These are phyloP conservation scores for Malachius bipustulatus DNA, from an alignment of 2,888 invertebrate genomes.

Conservation along the genomic window DNA sequence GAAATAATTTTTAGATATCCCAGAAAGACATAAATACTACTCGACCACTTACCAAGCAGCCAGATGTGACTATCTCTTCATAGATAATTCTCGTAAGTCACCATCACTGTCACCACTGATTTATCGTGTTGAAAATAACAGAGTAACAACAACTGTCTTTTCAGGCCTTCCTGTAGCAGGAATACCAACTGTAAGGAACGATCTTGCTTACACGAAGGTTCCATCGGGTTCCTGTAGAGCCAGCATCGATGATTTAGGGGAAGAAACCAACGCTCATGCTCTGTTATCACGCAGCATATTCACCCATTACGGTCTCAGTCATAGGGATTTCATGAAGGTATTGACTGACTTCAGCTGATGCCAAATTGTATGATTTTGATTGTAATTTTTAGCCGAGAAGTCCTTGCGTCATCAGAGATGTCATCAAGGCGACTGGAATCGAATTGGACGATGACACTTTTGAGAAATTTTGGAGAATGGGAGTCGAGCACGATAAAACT, in stretches of 20 bases:
- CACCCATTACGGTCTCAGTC: slow-evolving; percentile 34
- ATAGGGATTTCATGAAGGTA: slow-evolving; percentile 36
- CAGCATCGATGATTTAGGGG: slow-evolving; percentile 28
- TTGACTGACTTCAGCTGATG: slow-evolving; percentile 3
- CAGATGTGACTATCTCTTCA: slow-evolving; percentile 26
- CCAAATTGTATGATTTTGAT: slow-evolving; percentile 6
- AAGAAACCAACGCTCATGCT: slow-evolving; percentile 30
- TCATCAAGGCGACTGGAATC: slow-evolving; percentile 44
- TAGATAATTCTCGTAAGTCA: slow-evolving; percentile 26
- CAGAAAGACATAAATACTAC: slow-evolving; percentile 26
- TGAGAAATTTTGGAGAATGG: slow-evolving; percentile 40
- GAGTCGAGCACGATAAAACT: slow-evolving; percentile 39
- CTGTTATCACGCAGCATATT: slow-evolving; percentile 37
- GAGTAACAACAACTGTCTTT: slow-evolving; percentile 4
- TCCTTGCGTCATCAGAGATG: slow-evolving; percentile 32
- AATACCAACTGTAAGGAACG: slow-evolving; percentile 26
- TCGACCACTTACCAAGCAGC: slow-evolving; percentile 27
- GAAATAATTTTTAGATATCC: slow-evolving; percentile 28
- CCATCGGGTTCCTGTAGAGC: slow-evolving; percentile 26
- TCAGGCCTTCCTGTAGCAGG: slow-evolving; percentile 27
- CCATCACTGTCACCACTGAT: neutral
- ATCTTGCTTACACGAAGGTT: slow-evolving; percentile 23
- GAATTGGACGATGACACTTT: slow-evolving; percentile 40
- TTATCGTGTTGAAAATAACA: neutral
- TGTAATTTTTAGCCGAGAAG: slow-evolving; percentile 27